phyloP scores from a whole-genome alignment of 2,888 invertebrate genomes.

The Hemicrepidius hirtus region DNA sequence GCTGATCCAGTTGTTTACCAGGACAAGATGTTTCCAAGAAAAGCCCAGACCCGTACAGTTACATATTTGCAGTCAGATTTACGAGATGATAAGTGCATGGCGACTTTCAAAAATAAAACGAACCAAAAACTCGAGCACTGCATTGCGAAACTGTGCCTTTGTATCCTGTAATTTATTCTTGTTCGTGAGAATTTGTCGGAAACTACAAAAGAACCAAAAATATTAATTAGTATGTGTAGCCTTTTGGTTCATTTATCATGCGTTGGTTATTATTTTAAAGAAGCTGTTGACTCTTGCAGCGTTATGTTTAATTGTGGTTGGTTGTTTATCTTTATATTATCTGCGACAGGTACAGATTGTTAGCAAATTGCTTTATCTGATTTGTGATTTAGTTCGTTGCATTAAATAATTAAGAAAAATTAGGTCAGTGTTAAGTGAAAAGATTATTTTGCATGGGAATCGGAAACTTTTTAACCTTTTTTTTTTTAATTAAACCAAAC shows the following conservation, averaged over 20 bases:
- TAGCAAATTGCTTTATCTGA: conserved; percentile 28
- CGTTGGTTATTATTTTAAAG: conserved; percentile 29
- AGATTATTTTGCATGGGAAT: too few relatives aligned
- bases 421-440: neutral
- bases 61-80: conserved; percentile 3
- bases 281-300: conserved; percentile 35
- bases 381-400: conserved; percentile 8
- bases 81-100: neutral
- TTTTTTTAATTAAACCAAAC: too few relatives aligned
- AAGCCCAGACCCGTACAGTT: neutral
- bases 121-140: neutral
- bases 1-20: conserved; percentile 11
- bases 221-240: conserved; percentile 35
- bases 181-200: conserved; percentile 27
- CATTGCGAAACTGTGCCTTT: neutral
- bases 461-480: too few relatives aligned
- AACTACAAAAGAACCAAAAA: conserved; percentile 29
- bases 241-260: conserved; percentile 34
- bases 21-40: neutral
- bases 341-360: conserved; percentile 35
- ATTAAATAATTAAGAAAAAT: conserved; percentile 17
- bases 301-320: conserved; percentile 25
- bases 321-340: conserved; percentile 37
- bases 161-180: conserved; percentile 9
- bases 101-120: neutral